A percentile compares a stretch with the other conserved stretches of the same genome.
phyloP scores from a whole-genome alignment of 92 coral and sea anemone genomes.

The Epizoanthus fatuus region DNA sequence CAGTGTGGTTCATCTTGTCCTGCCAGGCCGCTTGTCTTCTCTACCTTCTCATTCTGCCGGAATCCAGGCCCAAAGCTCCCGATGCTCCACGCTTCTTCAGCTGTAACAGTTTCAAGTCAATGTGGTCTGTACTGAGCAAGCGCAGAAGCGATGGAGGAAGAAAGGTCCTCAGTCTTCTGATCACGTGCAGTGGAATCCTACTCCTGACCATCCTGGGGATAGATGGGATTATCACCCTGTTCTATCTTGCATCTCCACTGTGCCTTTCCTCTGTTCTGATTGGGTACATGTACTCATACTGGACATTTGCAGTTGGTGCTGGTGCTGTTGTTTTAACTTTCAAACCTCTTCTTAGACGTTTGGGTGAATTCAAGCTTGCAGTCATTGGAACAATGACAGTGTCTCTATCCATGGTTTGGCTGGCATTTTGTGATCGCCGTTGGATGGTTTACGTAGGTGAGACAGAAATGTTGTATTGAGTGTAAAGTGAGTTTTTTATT shows the following conservation, averaged over 20 bases:
- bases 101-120: constrained; percentile 61
- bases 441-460: no score
- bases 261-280: constrained; percentile 69
- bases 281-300: constrained; percentile 65
- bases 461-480: no score
- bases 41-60: constrained; percentile 76
- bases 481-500: no score
- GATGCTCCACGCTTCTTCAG: constrained; percentile 62
- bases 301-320: constrained; percentile 54
- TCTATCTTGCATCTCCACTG: constrained; percentile 62
- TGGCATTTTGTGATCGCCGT: no score
- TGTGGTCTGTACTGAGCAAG: constrained; percentile 53
- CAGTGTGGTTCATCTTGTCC: constrained; percentile 55
- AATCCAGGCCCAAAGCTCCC: constrained; percentile 56
- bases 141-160: not conserved
- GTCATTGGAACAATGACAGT: not conserved
- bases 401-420: not conserved
- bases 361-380: not conserved
- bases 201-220: constrained; percentile 44
- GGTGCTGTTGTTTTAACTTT: constrained; percentile 54
- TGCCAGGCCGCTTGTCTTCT: constrained; percentile 39
- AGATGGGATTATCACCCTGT: constrained; percentile 47
- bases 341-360: not conserved
- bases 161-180: constrained; percentile 56
- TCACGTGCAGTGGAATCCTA: constrained; percentile 7